phyloP scores from a whole-genome alignment of 2,113 vertebrate species.

The Myotis brandtii region DNA sequence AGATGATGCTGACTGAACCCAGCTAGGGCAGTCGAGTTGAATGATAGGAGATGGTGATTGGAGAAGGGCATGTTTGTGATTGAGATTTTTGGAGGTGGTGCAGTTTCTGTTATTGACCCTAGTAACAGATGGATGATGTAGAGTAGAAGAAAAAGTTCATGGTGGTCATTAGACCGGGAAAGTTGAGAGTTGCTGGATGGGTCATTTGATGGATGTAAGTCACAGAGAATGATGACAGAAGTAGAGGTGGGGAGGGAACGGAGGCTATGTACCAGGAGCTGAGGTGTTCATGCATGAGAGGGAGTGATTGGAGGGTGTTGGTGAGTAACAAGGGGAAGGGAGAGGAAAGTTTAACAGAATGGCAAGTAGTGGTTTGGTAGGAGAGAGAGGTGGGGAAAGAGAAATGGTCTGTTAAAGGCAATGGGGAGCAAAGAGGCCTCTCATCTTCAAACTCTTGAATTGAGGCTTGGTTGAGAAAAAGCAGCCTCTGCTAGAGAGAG shows the following conservation, averaged over 20 bases:
- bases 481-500: neutral
- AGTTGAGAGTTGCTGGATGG: neutral
- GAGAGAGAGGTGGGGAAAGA: neutral
- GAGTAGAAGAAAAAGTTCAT: neutral
- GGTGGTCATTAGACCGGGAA: neutral
- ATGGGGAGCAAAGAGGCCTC: neutral
- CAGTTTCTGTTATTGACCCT: neutral
- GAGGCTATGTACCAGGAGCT: neutral
- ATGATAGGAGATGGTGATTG: neutral
- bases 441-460: neutral
- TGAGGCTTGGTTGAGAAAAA: conserved; percentile 17
- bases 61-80: neutral
- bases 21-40: neutral
- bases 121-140: neutral
- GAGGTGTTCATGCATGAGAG: neutral
- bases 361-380: neutral
- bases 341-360: neutral
- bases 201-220: neutral
- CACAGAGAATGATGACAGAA: neutral
- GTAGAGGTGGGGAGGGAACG: neutral
- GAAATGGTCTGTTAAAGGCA: neutral
- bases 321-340: neutral
- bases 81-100: neutral
- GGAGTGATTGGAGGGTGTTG: neutral
- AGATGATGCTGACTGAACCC: neutral